Percentiles rank a stretch among this genome's conserved stretches.
Evolutionary conservation across 2,113 vertebrate genomes (phyloP).

Genomic region (Butorides virescens): DNA sequence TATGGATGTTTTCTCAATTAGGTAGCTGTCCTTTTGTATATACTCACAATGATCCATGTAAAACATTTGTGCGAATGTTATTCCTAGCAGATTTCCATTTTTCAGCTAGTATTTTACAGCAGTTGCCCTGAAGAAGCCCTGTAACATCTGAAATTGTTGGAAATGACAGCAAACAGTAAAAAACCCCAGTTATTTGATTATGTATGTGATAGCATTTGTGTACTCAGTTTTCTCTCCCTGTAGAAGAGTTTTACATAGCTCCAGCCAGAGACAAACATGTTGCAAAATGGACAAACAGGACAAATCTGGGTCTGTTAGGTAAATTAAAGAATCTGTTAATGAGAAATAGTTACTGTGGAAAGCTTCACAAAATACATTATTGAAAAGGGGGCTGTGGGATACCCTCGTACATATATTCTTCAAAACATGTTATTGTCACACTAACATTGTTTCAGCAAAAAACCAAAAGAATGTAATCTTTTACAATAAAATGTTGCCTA

Average conservation of each 20-base stretch:
- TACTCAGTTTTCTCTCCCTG: background rate
- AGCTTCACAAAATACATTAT: background rate
- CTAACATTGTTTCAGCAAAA: background rate
- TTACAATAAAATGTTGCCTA: background rate
- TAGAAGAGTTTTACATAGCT: background rate
- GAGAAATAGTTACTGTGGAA: background rate
- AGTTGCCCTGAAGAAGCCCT: background rate
- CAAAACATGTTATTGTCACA: background rate
- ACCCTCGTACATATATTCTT: background rate
- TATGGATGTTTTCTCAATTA: conserved; percentile 15
- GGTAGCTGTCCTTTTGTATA: background rate
- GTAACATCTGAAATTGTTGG: background rate
- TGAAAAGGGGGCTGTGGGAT: background rate
- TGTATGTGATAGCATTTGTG: background rate
- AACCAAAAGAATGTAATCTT: accelerated
- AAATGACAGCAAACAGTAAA: background rate
- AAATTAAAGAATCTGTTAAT: background rate
- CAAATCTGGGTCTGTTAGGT: background rate
- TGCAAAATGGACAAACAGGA: background rate
- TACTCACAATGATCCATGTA: background rate
- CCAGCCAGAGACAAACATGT: background rate
- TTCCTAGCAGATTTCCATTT: background rate
- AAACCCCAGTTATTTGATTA: background rate
- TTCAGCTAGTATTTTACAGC: background rate
- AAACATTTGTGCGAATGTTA: accelerated